Base-by-base conservation (phyloP, 2,888 invertebrate species). In the Perithous albicinctus region DNA sequence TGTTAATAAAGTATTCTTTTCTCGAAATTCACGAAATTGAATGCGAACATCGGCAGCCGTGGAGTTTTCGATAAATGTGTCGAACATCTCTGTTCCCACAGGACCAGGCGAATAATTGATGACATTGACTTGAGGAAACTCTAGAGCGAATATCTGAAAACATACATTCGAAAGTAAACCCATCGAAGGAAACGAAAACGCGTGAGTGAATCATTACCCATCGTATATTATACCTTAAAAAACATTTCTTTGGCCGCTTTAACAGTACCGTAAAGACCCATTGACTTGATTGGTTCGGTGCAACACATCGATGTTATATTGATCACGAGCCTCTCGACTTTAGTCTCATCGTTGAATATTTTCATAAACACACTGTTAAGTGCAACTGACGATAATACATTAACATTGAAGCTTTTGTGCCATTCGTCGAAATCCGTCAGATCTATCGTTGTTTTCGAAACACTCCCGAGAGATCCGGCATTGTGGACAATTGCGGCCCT, bases 21-120 rank as follows among this genome's bases (percentile, higher is more conserved):
- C 94, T 85, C 95, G 94, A 90, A 96, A 94, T 2, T 95, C 94
- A 35, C 93, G 93, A 89, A 97, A 97, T 0, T 92, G 93, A 73
- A 94, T 93, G 80, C 94, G 94, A 10, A 96, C 89, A 73, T 95
- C 95, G 0, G 93, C 91, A 89, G 96, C 95, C 2, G 94, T 94
- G 0, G 96, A 94, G 75, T 95, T 94, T 0, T 94, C 93, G 51
- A 96, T 93, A 2, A 97, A 94, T 84, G 94, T 93, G 63, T 95
- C 93, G 70, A 97, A 95, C 98, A 99, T 99, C 72, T 97, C 96
- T 0, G 99, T 99, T 86, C 97, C 95, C 1, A 99, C 96, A 0
- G 98, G 98, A 12, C 99, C 99, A 0, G 99, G 99, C 0, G 98
- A 96, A 93, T 98, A 99, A 92, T 96, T 98, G 56, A 99, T 92